phyloP scores from a whole-genome alignment of 1,140 invertebrate genomes.

The Cydia amplana region DNA sequence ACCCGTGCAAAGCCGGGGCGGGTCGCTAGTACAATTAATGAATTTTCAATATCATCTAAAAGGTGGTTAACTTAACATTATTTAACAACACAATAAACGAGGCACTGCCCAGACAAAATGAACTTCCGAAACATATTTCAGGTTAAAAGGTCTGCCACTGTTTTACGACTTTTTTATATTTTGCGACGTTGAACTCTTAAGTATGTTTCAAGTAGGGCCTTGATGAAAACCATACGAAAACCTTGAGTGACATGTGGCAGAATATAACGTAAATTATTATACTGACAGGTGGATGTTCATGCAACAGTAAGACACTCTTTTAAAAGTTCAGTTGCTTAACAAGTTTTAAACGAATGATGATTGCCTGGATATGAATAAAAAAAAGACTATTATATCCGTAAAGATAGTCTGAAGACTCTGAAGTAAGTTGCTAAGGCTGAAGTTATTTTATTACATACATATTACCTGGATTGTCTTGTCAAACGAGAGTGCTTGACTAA shows the following conservation, averaged over 20 bases:
- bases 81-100: neutral
- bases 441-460: no score
- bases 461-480: no score
- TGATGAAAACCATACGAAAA: conserved; percentile 11
- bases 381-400: neutral
- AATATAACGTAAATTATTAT: neutral
- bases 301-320: neutral
- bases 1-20: no score
- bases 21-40: no score
- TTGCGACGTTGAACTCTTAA: neutral
- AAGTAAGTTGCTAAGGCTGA: no score
- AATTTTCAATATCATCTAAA: no score
- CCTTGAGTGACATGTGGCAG: conserved; percentile 1
- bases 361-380: neutral
- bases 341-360: neutral
- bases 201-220: conserved; percentile 5
- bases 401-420: no score
- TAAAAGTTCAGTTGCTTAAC: conserved; percentile 6
- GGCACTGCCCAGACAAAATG: neutral
- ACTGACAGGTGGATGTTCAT: neutral
- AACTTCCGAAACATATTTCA: neutral
- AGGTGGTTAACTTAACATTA: neutral
- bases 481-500: no score
- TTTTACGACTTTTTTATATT: neutral
- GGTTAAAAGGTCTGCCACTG: conserved; percentile 6